Evolutionary conservation across 2,113 vertebrate genomes (phyloP), one percentile per base, ranked within the genome.

Genomic region (Cheilinus undulatus): DNA sequence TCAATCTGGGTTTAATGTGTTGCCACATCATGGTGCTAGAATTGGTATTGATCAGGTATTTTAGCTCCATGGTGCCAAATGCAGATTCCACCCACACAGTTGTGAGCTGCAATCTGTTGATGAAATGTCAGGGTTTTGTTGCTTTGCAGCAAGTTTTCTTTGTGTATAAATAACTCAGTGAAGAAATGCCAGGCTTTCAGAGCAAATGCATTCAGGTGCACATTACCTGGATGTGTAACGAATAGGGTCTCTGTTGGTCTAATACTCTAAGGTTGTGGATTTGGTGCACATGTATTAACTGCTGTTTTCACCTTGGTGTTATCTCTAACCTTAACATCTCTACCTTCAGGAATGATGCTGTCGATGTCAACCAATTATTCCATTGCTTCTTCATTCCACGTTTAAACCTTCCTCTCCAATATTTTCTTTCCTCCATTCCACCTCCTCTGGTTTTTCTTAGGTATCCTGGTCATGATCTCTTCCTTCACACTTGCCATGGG

Each of bases 401-500:
- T 28, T 65, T 9, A 24, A 34, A 46, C 22, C 27, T 28, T 80
- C 68, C 28, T 68, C 50, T 59, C 61, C 54, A 26, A 51, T 32
- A 50, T 66, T 58, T 60, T 68, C 57, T 40, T 13, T 59, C 40
- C 30, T 71, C 34, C 27, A 58, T 28, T 75, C 60, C 57, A 68
- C 17, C 73, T 86, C 65, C 69, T 84, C 60, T 85, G 73, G 58
- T 80, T 68, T 50, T n/a, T 36, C 62, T 10, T 78, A 98, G 98
- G 96, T 73, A 0, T 97, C 80, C 82, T 98, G 73, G 95, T 97
- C 62, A 91, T 97, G 92, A 73, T 94, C 49, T 95, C 91, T 9
- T 95, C 96, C 61, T 93, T 97, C 89, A 95, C 94, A 3, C 88
- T 99, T 89, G 93, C 94, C 12, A 71, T 96, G 92, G 96, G 95